Evolutionary conservation across 1,140 invertebrate species (phyloP).

Genomic region (Halictus rubicundus): DNA sequence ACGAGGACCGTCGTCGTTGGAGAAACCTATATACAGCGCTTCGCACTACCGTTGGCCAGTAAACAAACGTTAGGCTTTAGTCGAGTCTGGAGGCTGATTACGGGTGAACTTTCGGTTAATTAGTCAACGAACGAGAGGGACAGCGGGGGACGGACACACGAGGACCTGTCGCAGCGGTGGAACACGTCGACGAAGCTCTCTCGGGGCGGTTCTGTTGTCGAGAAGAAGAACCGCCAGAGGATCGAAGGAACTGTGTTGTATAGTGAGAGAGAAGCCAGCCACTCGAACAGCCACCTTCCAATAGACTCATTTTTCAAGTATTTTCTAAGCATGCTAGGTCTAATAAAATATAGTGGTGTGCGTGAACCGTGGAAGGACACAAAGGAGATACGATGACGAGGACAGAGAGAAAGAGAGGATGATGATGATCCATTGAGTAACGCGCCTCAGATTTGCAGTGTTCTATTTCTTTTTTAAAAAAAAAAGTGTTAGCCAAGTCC

Average conservation of each 20-base stretch:
- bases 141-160: conserved; percentile 29
- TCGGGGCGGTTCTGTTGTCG: neutral
- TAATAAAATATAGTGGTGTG: conserved; percentile 68
- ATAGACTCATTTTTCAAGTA: conserved; percentile 78
- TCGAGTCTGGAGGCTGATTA: conserved; percentile 68
- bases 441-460: conserved; percentile 18
- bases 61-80: conserved; percentile 71
- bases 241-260: conserved; percentile 68
- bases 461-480: neutral
- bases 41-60: conserved; percentile 75
- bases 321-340: conserved; percentile 78
- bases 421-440: conserved; percentile 8
- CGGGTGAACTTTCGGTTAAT: conserved; percentile 43
- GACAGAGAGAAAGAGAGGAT: neutral
- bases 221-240: neutral
- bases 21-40: conserved; percentile 53
- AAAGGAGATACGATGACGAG: neutral
- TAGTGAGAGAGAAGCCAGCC: conserved; percentile 64
- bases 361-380: conserved; percentile 55
- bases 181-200: neutral
- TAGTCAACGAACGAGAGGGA: conserved; percentile 34
- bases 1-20: neutral
- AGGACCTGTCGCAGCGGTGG: neutral
- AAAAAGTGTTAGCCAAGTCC: neutral
- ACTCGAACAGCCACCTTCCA: conserved; percentile 72